Base-by-base conservation (phyloP, 2,888 invertebrate genomes). In the Melanotus villosus region DNA sequence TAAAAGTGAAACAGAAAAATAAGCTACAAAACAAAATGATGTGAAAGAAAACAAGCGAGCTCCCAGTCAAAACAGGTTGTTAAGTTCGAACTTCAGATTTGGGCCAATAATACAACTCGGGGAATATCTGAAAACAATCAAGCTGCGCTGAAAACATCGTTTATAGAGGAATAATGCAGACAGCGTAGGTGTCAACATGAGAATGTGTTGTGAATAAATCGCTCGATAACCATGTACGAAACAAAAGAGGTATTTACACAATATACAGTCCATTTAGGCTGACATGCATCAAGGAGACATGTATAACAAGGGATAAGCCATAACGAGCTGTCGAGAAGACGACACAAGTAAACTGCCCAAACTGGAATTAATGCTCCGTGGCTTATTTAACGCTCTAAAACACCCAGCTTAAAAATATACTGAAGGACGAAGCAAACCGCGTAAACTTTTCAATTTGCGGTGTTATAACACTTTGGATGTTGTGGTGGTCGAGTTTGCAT, bases 281-380 rank as follows among this genome's bases (percentile, higher is more conserved):
- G 71, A 72, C 73, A 65, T 70, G 65, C 65, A 65, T 73, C 65
- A 50, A 65, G 70, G 65, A 60, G 65, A 71, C 71, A 58, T 73
- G 65, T 65, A 66, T 73, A 73, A 71, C 71, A 67, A 71, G 71
- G 73, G 71, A 67, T 71, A 73, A 73, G 69, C 68, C 56, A 54
- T 71, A 73, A 73, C 70, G 71, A 73, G 70, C 73, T 68, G 71
- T 73, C 73, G 56, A 26, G 57, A 65, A 68, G 43, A 41, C 57
- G 30, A 59, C 52, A 52, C 50, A 62, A 71, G 63, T 63, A 65
- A 68, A 65, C 41, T 62, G 38, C 52, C 57, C 58, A 62, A 62
- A 66, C 34, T 45, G 47, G 57, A 60, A 59, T 43, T 57, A 57
- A 65, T 62, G 34, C 38, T 50, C 26, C 23, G 38, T 50, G 36